Evolutionary conservation across 2,797 vertebrate genomes (phyloP), one percentile per base, ranked within the genome.

Genomic region (Coilia nasus): DNA sequence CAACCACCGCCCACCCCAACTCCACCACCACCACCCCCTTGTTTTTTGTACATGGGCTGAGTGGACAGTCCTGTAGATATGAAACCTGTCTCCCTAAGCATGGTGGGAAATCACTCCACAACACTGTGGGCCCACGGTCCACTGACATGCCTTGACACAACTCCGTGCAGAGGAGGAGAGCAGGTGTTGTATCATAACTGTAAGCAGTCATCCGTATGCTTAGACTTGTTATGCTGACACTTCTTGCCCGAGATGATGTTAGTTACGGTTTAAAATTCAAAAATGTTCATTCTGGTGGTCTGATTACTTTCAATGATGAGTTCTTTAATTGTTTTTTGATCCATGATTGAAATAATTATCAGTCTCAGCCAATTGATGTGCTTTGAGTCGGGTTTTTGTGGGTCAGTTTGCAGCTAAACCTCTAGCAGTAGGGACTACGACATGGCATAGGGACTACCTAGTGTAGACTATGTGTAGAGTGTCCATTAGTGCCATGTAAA

Each of bases 251-350:
- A 78, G 35, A 44, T 78, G 71, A 44, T 17, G 35, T 44, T 78
- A 17, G 17, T 44, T 78, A 7, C 41, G 15, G 71, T 44, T 78
- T 44, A 44, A 78, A 78, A 31, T 78, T 78, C 44, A 14, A 44
- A 44, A 78, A 78, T 78, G 19, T 78, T 78, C 35, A 78, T 78
- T 44, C 6, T 44, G 71, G 3, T 17, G 31, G 1, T 78, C 31
- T 78, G 71, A 78, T 78, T 78, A 47, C 83, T 84, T 59, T 82
- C 62, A 5, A 6, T 71, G 64, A 56, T 81, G 64, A 59, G 67
- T 84, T 80, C 21, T 41, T 35, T 46, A 78, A 81, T 84, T 56
- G 31, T 50, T 80, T 78, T 11, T 81, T 54, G 71, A 44, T 78
- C 71, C 71, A 35, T 78, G 35, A 78, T 78, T 78, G 44, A 78